These are phyloP conservation scores for Ornithoptera priamus DNA, from an alignment of 2,888 invertebrate genomes.

Conservation along the genomic window DNA sequence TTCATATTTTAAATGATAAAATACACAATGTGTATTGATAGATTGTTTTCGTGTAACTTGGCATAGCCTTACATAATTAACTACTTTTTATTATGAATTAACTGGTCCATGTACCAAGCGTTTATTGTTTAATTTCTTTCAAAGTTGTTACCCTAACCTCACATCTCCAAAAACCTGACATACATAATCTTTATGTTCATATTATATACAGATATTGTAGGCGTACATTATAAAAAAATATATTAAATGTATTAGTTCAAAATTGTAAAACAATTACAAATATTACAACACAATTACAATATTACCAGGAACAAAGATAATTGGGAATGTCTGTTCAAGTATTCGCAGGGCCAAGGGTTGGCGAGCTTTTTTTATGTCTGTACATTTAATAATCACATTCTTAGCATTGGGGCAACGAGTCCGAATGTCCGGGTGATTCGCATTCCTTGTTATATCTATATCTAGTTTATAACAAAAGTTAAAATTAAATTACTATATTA, in stretches of 20 bases:
- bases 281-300: conserved; percentile 68
- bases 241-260: too few species aligned
- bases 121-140: background rate
- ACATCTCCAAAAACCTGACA: background rate
- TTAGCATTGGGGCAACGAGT: conserved; percentile 66
- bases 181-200: too few species aligned
- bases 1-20: background rate
- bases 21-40: background rate
- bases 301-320: conserved; percentile 64
- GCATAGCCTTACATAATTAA: background rate
- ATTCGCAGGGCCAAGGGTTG: conserved; percentile 67
- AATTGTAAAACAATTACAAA: conserved; percentile 31
- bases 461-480: background rate
- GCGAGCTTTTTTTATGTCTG: conserved; percentile 67
- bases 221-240: too few species aligned
- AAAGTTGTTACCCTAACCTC: background rate
- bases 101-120: background rate
- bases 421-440: conserved; percentile 71
- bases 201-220: too few species aligned
- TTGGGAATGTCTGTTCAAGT: conserved; percentile 69
- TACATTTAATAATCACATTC: conserved; percentile 78
- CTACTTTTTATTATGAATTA: background rate
- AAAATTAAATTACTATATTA: background rate
- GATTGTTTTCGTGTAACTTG: background rate
- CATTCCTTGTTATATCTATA: conserved; percentile 48